phyloP scores from a whole-genome alignment of 2,113 vertebrate genomes.

The Hipposideros armiger region DNA sequence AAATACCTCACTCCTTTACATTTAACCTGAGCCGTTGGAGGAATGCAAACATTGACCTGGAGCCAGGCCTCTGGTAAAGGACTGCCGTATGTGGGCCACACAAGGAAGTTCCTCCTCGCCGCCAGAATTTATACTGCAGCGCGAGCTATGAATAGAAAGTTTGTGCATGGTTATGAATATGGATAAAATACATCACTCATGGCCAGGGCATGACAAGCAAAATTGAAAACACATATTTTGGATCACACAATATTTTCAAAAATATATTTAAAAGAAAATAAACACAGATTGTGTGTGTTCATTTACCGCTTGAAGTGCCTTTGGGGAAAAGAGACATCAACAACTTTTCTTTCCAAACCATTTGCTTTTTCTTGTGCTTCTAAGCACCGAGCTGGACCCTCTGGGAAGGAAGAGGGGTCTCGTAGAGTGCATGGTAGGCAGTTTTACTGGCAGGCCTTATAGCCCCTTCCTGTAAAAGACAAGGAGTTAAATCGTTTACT shows the following conservation, averaged over 20 bases:
- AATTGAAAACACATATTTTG: conserved; percentile 89
- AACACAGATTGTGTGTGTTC: conserved; percentile 86
- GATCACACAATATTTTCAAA: conserved; percentile 87
- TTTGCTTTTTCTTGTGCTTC: conserved; percentile 78
- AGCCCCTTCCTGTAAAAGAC: conserved; percentile 45
- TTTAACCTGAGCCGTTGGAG: conserved; percentile 86
- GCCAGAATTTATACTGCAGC: conserved; percentile 86
- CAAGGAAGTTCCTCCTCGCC: conserved; percentile 88
- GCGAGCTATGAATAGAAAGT: conserved; percentile 92
- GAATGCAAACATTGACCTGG: conserved; percentile 89
- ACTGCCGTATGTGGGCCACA: conserved; percentile 85
- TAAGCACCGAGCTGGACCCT: conserved; percentile 67
- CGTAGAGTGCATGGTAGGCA: conserved; percentile 25
- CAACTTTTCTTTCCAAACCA: conserved; percentile 84
- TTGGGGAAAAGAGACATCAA: conserved; percentile 84
- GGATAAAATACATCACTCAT: conserved; percentile 90
- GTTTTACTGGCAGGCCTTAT: neutral
- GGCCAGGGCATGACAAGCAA: conserved; percentile 80
- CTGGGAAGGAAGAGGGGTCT: conserved; percentile 59
- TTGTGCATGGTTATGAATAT: conserved; percentile 90
- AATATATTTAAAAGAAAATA: conserved; percentile 89
- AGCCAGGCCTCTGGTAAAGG: conserved; percentile 88
- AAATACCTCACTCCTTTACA: conserved; percentile 89
- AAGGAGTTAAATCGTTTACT: conserved; percentile 30
- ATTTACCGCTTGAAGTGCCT: conserved; percentile 84